Evolutionary conservation across 2,888 invertebrate species (phyloP).

Genomic region (Corbicula japonica): DNA sequence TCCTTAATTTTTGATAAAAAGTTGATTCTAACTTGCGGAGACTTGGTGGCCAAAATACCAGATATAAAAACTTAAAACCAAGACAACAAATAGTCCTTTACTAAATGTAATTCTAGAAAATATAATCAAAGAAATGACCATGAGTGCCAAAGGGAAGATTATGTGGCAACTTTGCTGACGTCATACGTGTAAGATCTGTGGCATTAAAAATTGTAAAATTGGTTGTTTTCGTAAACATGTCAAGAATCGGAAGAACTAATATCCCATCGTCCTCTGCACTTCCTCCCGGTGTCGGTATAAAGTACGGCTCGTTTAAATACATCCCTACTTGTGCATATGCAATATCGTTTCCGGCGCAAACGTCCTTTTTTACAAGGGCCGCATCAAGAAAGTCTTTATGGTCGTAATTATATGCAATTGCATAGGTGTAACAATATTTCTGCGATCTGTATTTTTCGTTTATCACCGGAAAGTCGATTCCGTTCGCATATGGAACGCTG

Average conservation of each 20-base stretch:
- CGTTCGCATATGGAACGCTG: slow-evolving; percentile 11
- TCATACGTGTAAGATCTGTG: slow-evolving; percentile 68
- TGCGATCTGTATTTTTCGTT: slow-evolving; percentile 76
- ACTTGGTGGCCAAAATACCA: too few species aligned
- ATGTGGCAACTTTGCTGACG: slow-evolving; percentile 71
- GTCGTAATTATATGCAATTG: slow-evolving; percentile 76
- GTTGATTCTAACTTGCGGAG: too few species aligned
- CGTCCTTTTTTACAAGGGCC: slow-evolving; percentile 78
- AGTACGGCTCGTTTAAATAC: slow-evolving; percentile 79
- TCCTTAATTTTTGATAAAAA: too few species aligned
- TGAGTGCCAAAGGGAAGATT: slow-evolving; percentile 80
- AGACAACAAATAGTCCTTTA: too few species aligned
- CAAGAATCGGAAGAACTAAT: slow-evolving; percentile 78
- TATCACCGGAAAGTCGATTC: slow-evolving; percentile 79
- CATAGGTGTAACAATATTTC: slow-evolving; percentile 79
- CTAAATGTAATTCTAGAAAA: slow-evolving; percentile 73
- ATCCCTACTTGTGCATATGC: slow-evolving; percentile 63
- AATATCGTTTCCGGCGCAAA: slow-evolving; percentile 70
- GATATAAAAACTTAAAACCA: too few species aligned
- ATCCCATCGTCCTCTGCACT: slow-evolving; percentile 80
- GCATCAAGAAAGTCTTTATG: slow-evolving; percentile 67
- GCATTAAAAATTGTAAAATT: slow-evolving; percentile 78
- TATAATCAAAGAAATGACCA: slow-evolving; percentile 76
- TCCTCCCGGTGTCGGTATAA: slow-evolving; percentile 74
- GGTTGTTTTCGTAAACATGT: slow-evolving; percentile 66